These are phyloP conservation scores for Lutjanus campechanus DNA, from an alignment of 2,797 vertebrate species.

Conservation along the genomic window DNA sequence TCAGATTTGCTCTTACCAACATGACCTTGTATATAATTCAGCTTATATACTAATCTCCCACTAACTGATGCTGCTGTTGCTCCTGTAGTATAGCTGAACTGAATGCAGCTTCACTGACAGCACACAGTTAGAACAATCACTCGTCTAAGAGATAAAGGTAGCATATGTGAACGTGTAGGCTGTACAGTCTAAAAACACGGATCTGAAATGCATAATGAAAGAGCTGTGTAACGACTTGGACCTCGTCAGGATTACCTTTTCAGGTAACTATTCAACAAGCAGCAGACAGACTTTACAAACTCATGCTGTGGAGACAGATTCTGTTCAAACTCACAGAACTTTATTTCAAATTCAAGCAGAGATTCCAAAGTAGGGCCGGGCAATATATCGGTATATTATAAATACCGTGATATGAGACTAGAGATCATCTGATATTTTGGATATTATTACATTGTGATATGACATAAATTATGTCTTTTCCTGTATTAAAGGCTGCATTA, in stretches of 20 bases:
- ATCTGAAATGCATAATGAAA: not conserved
- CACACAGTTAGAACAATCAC: not conserved
- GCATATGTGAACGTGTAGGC: not conserved
- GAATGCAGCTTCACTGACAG: slow-evolving; percentile 1
- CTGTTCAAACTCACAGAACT: not conserved
- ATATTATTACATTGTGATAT: too few species aligned
- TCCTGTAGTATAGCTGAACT: not conserved
- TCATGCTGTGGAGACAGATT: not conserved
- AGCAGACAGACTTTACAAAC: not conserved
- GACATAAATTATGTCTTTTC: too few species aligned
- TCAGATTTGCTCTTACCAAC: slow-evolving; percentile 14
- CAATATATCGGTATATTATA: too few species aligned
- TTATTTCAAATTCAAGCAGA: not conserved
- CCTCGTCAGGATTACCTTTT: not conserved
- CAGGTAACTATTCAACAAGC: not conserved
- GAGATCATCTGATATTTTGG: too few species aligned
- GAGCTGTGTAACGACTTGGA: not conserved
- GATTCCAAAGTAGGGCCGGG: not conserved
- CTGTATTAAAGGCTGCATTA: too few species aligned
- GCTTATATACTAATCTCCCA: slow-evolving; percentile 5
- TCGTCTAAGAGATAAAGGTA: not conserved
- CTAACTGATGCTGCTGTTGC: not conserved
- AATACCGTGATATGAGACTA: too few species aligned
- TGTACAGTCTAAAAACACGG: slow-evolving; percentile 5
- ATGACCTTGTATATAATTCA: slow-evolving; percentile 5